Evolutionary conservation across 2,797 vertebrate species (phyloP), one percentile per base, ranked within the genome.

Genomic region (Pogoniulus pusillus): DNA sequence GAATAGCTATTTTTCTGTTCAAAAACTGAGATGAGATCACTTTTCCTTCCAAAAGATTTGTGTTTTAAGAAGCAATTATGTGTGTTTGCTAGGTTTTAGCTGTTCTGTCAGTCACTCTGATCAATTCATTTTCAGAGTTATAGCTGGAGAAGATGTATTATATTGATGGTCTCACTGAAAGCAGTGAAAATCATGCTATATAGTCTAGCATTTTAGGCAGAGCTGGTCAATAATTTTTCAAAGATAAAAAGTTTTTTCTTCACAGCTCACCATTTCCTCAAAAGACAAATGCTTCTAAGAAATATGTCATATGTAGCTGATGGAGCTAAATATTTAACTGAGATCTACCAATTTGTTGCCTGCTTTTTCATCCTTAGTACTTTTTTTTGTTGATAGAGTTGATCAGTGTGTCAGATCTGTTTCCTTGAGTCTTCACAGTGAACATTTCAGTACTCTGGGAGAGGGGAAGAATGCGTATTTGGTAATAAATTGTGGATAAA

Each of bases 391-490:
- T 71, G 16, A 11, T 68, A 34, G 51, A 62, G 57, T 58, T 69
- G 43, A 39, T 87, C 37, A 35, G 39, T 22, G 37, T 75, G 37
- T 62, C 53, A 43, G n/a, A 7, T 59, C 43, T 76, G 37, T 59
- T 83, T 68, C 35, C 35, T 9, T 11, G 14, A 74, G 30, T 20
- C 45, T 85, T 24, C 77, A 59, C 55, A 43, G 18, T 90, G 93
- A 53, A 93, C 9, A 34, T 95, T 89, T 91, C 55, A 82, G 70
- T 14, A 35, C 43, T 64, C 59, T 80, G 80, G 47, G 58, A 68
- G 41, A 82, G 93, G 66, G 82, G 83, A 89, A 76, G 60, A 84
- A 81, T 83, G 45, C 39, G 43, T 91, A 74, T 35, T 89, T 13
- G 66, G 27, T 57, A 73, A 59, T 49, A 90, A 92, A 80, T 47